Evolutionary conservation across 2,113 vertebrate genomes (phyloP).

Genomic region (Blennius ocellaris): DNA sequence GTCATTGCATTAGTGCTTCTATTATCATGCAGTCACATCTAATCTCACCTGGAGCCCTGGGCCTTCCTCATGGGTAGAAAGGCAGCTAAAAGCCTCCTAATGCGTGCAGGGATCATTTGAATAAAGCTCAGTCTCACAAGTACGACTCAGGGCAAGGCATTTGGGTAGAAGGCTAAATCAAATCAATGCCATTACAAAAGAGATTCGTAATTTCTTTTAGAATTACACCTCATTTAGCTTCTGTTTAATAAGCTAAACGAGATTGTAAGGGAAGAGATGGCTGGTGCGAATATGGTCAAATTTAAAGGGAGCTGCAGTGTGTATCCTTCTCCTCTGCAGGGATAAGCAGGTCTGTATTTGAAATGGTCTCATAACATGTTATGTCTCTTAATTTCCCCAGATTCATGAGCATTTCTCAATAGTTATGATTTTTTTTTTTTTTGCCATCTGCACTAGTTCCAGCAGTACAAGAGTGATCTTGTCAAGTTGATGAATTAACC

Average conservation of each 20-base stretch:
- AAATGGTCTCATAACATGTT: neutral
- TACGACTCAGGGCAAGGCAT: slow-evolving; percentile 28
- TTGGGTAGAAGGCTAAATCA: slow-evolving; percentile 52
- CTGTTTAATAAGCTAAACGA: slow-evolving; percentile 38
- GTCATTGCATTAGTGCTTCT: slow-evolving; percentile 77
- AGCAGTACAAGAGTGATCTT: no score
- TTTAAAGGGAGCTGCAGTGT: neutral
- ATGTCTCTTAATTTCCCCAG: neutral
- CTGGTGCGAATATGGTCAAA: neutral
- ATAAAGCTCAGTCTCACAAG: slow-evolving; percentile 46
- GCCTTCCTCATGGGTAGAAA: slow-evolving; percentile 36
- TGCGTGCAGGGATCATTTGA: slow-evolving; percentile 65
- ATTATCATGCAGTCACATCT: slow-evolving; percentile 83
- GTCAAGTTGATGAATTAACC: no score
- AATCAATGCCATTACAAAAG: slow-evolving; percentile 45
- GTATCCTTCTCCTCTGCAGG: neutral
- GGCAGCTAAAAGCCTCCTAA: slow-evolving; percentile 64
- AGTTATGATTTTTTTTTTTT: neutral
- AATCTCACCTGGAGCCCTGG: slow-evolving; percentile 71
- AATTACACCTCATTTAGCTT: slow-evolving; percentile 39
- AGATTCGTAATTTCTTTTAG: slow-evolving; percentile 28
- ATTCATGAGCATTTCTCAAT: neutral
- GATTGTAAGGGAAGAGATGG: neutral
- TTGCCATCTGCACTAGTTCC: neutral
- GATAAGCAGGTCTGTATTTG: neutral